phyloP scores from a whole-genome alignment of 1,140 invertebrate species.

The Drosophila kepulauana region DNA sequence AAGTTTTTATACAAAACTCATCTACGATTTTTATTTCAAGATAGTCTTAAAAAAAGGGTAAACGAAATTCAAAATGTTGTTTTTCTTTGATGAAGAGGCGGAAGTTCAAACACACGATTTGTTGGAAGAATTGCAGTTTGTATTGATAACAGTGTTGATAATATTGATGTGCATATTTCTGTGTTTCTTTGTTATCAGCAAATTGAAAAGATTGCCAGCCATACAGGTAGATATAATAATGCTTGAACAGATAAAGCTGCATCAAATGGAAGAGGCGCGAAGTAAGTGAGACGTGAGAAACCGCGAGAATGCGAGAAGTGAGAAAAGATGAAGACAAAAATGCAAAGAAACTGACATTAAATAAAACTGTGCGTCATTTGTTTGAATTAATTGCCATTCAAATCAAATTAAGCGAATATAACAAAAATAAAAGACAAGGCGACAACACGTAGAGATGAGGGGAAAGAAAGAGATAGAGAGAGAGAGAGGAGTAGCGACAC shows the following conservation, averaged over 20 bases:
- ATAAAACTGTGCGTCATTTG: constrained; percentile 65
- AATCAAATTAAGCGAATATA: constrained; percentile 48
- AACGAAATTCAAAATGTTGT: constrained; percentile 1
- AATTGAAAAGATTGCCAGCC: not conserved
- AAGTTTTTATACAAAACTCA: not conserved
- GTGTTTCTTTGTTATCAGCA: not conserved
- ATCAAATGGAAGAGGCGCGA: not conserved
- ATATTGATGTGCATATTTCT: not conserved
- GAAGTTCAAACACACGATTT: not conserved
- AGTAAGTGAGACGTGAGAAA: constrained; percentile 1
- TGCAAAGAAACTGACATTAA: constrained; percentile 23
- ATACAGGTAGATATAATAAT: not conserved
- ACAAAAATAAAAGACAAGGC: constrained; percentile 37
- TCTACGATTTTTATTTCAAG: not conserved
- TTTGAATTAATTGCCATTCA: constrained; percentile 64
- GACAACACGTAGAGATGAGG: not conserved
- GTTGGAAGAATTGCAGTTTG: not conserved
- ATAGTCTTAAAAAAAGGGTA: not conserved
- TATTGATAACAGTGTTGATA: not conserved
- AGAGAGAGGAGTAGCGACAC: constrained; percentile 2
- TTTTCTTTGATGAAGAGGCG: constrained; percentile 5
- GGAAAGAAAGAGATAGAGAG: not conserved
- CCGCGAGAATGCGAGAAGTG: constrained; percentile 2
- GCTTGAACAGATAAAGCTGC: constrained; percentile 3
- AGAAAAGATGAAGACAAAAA: not conserved